Percentiles rank a stretch among this genome's conserved stretches.
Conservation (phyloP, 1,140 invertebrate genomes). For the Argopecten irradians region DNA sequence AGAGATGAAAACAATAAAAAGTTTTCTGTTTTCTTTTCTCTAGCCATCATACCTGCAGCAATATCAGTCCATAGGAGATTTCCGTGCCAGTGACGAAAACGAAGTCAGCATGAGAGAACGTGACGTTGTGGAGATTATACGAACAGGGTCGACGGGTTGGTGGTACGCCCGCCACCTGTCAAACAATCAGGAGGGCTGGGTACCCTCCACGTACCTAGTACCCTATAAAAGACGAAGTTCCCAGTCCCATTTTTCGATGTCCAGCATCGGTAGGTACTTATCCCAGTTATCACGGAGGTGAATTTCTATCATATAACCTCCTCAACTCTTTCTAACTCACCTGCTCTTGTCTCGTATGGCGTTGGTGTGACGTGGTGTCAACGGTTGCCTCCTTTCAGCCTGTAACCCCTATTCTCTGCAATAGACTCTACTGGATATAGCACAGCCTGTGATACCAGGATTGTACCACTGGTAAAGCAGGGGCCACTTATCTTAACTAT, state of each 20-base stretch:
- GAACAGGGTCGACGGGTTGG: conserved; percentile 96
- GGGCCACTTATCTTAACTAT: not conserved
- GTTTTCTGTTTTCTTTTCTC: conserved; percentile 29
- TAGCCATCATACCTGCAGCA: conserved; percentile 68
- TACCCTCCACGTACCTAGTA: conserved; percentile 94
- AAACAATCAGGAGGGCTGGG: conserved; percentile 89
- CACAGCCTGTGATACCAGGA: not conserved
- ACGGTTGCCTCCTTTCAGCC: conserved; percentile 5
- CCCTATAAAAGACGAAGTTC: conserved; percentile 72
- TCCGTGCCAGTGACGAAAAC: conserved; percentile 88
- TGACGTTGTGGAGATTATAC: conserved; percentile 87
- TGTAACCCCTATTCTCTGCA: conserved; percentile 5
- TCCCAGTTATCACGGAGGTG: not conserved
- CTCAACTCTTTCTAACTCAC: not conserved
- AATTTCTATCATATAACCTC: not conserved
- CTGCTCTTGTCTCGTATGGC: conserved; percentile 7
- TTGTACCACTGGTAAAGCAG: not conserved
- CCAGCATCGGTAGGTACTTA: conserved; percentile 75
- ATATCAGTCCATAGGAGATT: conserved; percentile 88
- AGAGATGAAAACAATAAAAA: not conserved
- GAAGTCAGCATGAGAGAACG: conserved; percentile 93
- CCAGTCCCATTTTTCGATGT: conserved; percentile 76
- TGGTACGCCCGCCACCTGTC: conserved; percentile 93
- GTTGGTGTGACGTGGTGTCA: not conserved
- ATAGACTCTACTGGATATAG: not conserved